These are phyloP conservation scores for Chaetura pelagica DNA, from an alignment of 2,113 vertebrate species.

Conservation along the genomic window DNA sequence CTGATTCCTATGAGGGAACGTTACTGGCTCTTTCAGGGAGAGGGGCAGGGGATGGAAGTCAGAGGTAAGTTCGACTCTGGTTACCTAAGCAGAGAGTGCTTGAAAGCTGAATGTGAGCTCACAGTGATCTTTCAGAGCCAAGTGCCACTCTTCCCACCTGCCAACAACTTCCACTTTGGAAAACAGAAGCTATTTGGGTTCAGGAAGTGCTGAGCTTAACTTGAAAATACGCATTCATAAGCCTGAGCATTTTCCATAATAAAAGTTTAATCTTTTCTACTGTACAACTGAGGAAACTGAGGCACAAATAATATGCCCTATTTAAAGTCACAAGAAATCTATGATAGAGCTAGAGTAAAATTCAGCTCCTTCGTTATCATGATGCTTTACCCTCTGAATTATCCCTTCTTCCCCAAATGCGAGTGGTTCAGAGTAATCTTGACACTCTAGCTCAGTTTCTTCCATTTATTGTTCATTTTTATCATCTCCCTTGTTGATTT, in stretches of 20 bases:
- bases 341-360: neutral
- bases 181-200: neutral
- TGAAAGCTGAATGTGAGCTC: neutral
- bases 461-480: neutral
- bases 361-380: neutral
- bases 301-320: neutral
- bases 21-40: neutral
- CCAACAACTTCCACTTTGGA: neutral
- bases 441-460: neutral
- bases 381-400: neutral
- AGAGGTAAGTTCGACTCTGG: neutral
- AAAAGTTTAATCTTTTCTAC: neutral
- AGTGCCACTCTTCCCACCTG: neutral
- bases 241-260: neutral
- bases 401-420: neutral
- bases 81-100: neutral
- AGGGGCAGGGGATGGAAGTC: neutral
- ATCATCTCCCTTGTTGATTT: neutral
- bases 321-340: neutral
- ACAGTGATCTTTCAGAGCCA: neutral
- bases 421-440: neutral
- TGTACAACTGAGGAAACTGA: neutral
- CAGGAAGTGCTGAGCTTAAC: neutral
- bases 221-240: neutral
- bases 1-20: neutral